phyloP scores from a whole-genome alignment of 2,113 vertebrate species.

The Microcebus ravelobensis region DNA sequence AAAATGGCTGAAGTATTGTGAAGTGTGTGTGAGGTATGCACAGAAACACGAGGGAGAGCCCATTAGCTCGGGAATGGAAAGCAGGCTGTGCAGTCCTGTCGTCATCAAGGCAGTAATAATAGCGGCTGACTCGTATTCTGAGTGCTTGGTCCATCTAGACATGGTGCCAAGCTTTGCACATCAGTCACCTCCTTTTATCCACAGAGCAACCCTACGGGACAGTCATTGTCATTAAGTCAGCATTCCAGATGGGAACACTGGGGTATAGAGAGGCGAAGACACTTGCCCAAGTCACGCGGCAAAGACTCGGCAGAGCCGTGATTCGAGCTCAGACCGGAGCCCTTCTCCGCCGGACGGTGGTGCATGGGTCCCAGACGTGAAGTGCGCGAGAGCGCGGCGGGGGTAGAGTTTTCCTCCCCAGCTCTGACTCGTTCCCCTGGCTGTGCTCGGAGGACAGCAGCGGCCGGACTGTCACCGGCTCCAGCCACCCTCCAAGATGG shows the following conservation, averaged over 20 bases:
- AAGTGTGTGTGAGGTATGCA: too few species aligned
- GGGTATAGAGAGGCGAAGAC: not conserved
- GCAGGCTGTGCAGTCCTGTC: rapidly evolving
- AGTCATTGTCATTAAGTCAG: not conserved
- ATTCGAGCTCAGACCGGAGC: not conserved
- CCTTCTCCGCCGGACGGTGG: not conserved
- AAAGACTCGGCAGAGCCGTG: not conserved
- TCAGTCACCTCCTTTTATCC: not conserved
- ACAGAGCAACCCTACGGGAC: not conserved
- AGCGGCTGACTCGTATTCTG: not conserved
- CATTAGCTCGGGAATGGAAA: not conserved
- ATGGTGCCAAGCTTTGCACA: not conserved
- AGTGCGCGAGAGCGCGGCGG: not conserved
- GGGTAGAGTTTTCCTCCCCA: not conserved
- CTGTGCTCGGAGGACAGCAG: not conserved
- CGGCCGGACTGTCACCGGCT: not conserved
- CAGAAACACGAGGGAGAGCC: not conserved
- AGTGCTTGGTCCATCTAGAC: not conserved
- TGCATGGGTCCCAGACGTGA: not conserved
- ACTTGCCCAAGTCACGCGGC: not conserved
- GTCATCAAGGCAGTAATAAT: rapidly evolving
- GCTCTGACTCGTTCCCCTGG: not conserved
- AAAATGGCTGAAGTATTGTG: too few species aligned
- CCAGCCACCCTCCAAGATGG: not conserved
- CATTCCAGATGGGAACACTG: not conserved